Conservation (phyloP, 2,888 invertebrate species). For the Penaeus monodon region DNA sequence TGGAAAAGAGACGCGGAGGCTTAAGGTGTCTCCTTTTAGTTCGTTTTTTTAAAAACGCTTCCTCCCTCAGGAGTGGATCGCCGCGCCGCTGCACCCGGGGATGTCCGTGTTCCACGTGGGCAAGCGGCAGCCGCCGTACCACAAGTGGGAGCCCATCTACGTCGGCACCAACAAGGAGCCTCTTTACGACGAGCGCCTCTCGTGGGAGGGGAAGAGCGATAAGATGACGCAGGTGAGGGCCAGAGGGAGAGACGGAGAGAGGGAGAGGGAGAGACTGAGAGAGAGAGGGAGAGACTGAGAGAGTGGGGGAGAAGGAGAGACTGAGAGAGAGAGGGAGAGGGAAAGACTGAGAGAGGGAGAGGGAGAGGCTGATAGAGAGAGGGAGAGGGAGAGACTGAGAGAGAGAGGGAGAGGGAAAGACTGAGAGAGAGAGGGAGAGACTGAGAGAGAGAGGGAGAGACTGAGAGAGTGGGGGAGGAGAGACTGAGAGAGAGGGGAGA, state of each 20-base stretch:
- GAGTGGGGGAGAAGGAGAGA: background rate
- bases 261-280: no score
- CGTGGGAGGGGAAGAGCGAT: conserved; percentile 95
- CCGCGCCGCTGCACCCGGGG: conserved; percentile 70
- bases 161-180: conserved; percentile 91
- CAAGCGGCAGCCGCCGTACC: conserved; percentile 82
- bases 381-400: background rate
- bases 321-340: background rate
- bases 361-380: background rate
- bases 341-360: background rate
- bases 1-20: no score
- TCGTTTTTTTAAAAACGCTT: background rate
- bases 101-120: conserved; percentile 87
- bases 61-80: conserved; percentile 52
- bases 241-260: no score
- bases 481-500: no score
- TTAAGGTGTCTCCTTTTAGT: no score
- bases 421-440: background rate
- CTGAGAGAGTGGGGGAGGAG: no score
- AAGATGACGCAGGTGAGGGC: conserved; percentile 91
- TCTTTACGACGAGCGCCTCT: conserved; percentile 89
- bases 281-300: conserved; percentile 13
- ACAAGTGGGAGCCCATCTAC: conserved; percentile 94
- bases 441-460: background rate
- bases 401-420: background rate